A percentile compares a stretch with the other conserved stretches of the same genome.
Conservation (phyloP, 2,797 vertebrate genomes). For the Syngnathus acus region DNA sequence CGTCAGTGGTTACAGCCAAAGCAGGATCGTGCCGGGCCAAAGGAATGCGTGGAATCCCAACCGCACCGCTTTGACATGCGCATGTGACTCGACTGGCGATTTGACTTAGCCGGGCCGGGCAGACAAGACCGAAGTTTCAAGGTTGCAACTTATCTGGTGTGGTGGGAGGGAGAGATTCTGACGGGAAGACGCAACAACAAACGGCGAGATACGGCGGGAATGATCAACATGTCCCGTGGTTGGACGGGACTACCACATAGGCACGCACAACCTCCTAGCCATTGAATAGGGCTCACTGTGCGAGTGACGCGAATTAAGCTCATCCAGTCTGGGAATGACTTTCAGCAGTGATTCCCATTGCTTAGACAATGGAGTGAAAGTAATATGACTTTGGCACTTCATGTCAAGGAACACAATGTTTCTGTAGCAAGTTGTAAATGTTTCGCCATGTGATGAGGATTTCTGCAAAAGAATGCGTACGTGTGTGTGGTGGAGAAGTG, state of each 20-base stretch:
- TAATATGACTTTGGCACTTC: not conserved
- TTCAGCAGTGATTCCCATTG: slow-evolving; percentile 34
- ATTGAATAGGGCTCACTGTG: slow-evolving; percentile 46
- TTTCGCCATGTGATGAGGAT: not conserved
- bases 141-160: slow-evolving; percentile 18
- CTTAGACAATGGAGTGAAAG: slow-evolving; percentile 19
- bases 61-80: slow-evolving; percentile 68
- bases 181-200: slow-evolving; percentile 29
- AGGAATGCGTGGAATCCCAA: slow-evolving; percentile 79
- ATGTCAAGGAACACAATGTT: not conserved
- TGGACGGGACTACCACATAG: not conserved
- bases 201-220: slow-evolving; percentile 11
- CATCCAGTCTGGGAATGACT: slow-evolving; percentile 42
- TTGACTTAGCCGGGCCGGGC: slow-evolving; percentile 1
- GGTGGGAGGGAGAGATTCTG: slow-evolving; percentile 1
- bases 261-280: slow-evolving; percentile 13
- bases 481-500: not conserved
- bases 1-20: slow-evolving; percentile 49
- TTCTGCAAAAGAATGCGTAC: not conserved
- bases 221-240: slow-evolving; percentile 39
- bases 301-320: slow-evolving; percentile 34
- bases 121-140: slow-evolving; percentile 23
- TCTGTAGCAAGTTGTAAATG: not conserved
- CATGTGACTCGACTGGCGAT: slow-evolving; percentile 63
- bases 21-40: slow-evolving; percentile 60